Conservation (phyloP, 2,113 vertebrate genomes). For the Ibidorhyncha struthersii region DNA sequence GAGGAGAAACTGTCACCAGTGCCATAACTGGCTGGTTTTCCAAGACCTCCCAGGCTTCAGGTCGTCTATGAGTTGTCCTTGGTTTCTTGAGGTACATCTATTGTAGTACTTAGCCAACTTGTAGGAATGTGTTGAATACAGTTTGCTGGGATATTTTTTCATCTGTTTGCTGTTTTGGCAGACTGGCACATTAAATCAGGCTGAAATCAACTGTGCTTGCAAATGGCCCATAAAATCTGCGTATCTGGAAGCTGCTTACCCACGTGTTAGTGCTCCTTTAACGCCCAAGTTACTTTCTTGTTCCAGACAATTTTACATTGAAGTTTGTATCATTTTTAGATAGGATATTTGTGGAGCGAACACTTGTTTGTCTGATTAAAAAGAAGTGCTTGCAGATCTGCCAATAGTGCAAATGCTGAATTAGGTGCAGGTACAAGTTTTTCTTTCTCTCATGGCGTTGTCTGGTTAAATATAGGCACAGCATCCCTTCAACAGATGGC, state of each 20-base stretch:
- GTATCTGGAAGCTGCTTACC: conserved; percentile 24
- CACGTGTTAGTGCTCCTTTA: conserved; percentile 34
- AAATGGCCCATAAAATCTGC: conserved; percentile 24
- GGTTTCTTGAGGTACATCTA: not conserved
- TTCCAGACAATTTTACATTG: conserved; percentile 23
- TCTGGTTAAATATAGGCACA: conserved; percentile 18
- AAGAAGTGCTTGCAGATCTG: conserved; percentile 14
- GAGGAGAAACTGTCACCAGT: not conserved
- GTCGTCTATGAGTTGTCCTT: not conserved
- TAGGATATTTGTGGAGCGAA: not conserved
- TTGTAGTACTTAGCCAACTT: not conserved
- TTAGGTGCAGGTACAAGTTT: conserved; percentile 25
- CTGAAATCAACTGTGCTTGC: conserved; percentile 28
- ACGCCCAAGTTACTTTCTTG: conserved; percentile 4
- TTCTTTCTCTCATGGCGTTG: not conserved
- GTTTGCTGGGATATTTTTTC: not conserved
- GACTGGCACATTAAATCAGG: conserved; percentile 20
- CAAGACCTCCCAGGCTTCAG: not conserved
- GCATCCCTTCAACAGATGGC: conserved; percentile 37
- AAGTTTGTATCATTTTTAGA: conserved; percentile 29
- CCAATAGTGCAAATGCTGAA: not conserved
- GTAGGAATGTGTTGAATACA: not conserved
- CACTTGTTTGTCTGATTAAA: conserved; percentile 2
- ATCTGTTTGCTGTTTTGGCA: not conserved
- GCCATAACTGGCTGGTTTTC: not conserved